phyloP scores from a whole-genome alignment of 2,797 vertebrate genomes.

The Chelon labrosus region DNA sequence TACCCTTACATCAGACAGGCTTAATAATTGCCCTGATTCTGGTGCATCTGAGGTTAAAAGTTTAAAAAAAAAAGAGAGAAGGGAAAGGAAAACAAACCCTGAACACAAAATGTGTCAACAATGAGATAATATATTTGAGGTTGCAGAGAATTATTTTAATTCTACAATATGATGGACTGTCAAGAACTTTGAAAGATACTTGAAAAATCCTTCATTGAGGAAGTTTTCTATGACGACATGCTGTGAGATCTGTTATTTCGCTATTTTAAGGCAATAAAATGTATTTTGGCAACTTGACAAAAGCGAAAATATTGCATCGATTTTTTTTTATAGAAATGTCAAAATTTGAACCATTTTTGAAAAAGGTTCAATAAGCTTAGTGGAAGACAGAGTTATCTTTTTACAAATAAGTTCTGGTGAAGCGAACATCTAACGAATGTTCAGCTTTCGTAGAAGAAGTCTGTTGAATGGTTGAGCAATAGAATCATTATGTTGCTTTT shows the following conservation, averaged over 20 bases:
- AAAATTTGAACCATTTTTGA: too few species aligned
- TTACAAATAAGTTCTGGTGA: too few species aligned
- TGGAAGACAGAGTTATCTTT: too few species aligned
- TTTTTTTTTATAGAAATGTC: too few species aligned
- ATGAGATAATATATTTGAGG: constrained; percentile 29
- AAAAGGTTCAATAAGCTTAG: too few species aligned
- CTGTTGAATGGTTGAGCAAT: too few species aligned
- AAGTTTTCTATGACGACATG: neutral
- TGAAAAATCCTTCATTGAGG: constrained; percentile 3
- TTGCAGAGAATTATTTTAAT: constrained; percentile 7
- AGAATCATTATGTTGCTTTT: too few species aligned
- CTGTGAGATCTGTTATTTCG: neutral
- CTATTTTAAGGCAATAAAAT: too few species aligned
- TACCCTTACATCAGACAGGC: constrained; percentile 31
- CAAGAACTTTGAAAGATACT: neutral
- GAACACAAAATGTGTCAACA: constrained; percentile 21
- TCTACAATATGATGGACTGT: neutral
- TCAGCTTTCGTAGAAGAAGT: too few species aligned
- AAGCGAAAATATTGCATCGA: too few species aligned
- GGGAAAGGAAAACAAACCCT: constrained; percentile 1
- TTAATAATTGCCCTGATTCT: constrained; percentile 37
- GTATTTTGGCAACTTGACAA: too few species aligned
- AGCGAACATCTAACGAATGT: too few species aligned
- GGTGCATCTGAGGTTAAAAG: constrained; percentile 43
- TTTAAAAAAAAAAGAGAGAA: constrained; percentile 19